Percentiles rank a stretch among this genome's conserved stretches.
phyloP scores from a whole-genome alignment of 2,113 vertebrate genomes.

The Zootoca vivipara region DNA sequence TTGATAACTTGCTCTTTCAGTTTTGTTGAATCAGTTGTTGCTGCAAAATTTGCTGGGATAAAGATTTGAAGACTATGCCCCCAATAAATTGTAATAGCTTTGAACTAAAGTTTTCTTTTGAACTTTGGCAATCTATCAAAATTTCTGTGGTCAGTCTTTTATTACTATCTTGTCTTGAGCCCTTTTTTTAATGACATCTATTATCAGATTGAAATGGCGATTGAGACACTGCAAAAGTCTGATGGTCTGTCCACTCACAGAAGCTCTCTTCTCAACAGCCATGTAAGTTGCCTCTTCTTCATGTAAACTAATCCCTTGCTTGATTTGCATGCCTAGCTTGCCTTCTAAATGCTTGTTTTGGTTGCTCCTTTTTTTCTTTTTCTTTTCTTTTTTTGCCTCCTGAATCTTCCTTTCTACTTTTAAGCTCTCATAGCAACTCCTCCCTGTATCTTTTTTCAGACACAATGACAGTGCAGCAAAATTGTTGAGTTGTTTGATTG shows the following conservation, averaged over 20 bases:
- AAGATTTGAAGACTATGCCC: slow-evolving; percentile 16
- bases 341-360: slow-evolving; percentile 78
- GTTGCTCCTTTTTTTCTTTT: slow-evolving; percentile 53
- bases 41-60: slow-evolving; percentile 33
- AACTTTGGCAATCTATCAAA: slow-evolving; percentile 74
- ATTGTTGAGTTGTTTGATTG: slow-evolving; percentile 51
- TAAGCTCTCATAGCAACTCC: slow-evolving; percentile 64
- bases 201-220: slow-evolving; percentile 92
- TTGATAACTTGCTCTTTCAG: slow-evolving; percentile 11
- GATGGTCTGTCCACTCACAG: slow-evolving; percentile 88
- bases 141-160: slow-evolving; percentile 82
- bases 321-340: slow-evolving; percentile 82
- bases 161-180: slow-evolving; percentile 85
- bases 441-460: slow-evolving; percentile 63
- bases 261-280: slow-evolving; percentile 89
- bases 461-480: slow-evolving; percentile 60
- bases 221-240: slow-evolving; percentile 90
- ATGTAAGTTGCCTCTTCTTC: slow-evolving; percentile 87
- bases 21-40: slow-evolving; percentile 11
- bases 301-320: slow-evolving; percentile 78
- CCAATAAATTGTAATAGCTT: slow-evolving; percentile 46
- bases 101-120: slow-evolving; percentile 61
- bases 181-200: slow-evolving; percentile 88
- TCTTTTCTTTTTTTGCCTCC: slow-evolving; percentile 64
- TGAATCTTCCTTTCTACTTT: slow-evolving; percentile 71